phyloP scores from a whole-genome alignment of 2,888 invertebrate species.

The Uropetala carovei region DNA sequence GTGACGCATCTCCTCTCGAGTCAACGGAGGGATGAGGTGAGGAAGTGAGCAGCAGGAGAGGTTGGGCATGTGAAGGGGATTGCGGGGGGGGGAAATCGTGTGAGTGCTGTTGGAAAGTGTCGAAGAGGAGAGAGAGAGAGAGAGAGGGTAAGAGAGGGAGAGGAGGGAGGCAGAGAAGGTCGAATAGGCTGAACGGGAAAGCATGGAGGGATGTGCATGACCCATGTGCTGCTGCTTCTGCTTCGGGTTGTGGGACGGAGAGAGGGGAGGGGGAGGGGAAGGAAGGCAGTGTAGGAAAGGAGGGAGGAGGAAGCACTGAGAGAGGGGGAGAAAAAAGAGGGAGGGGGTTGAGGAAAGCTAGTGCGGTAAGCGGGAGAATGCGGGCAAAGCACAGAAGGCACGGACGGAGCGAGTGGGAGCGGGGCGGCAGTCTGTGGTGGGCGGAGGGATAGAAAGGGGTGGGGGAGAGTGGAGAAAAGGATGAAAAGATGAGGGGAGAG shows the following conservation, averaged over 20 bases:
- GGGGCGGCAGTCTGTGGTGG: not conserved
- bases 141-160: not conserved
- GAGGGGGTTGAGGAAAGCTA: not conserved
- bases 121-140: not conserved
- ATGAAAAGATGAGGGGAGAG: not conserved
- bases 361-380: not conserved
- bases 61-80: not conserved
- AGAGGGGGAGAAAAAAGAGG: not conserved
- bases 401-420: not conserved
- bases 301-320: not conserved
- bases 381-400: constrained; percentile 17
- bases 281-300: not conserved
- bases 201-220: not conserved
- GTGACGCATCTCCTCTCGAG: not conserved
- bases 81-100: not conserved
- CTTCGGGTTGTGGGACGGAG: not conserved
- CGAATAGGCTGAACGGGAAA: not conserved
- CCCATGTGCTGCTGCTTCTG: not conserved
- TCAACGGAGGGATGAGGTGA: not conserved
- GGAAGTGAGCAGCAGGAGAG: not conserved
- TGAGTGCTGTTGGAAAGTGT: not conserved
- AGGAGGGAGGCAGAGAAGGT: not conserved
- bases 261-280: not conserved
- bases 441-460: not conserved
- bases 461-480: too few relatives aligned